Conservation (phyloP, 1,140 invertebrate species). For the Pseudoatta argentina region DNA sequence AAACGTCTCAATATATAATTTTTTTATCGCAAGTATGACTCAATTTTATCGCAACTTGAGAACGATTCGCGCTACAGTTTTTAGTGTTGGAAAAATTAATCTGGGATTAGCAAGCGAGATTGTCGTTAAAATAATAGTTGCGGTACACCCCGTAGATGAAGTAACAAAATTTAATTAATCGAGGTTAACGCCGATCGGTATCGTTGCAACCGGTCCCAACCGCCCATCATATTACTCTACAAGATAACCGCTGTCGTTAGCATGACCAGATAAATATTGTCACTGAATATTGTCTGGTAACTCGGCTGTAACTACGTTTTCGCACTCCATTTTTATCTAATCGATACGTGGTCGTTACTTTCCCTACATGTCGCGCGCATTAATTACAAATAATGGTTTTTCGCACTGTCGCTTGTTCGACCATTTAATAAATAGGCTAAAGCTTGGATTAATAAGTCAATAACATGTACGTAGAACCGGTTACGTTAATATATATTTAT, state of each 20-base stretch:
- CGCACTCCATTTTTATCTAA: constrained; percentile 54
- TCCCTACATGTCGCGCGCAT: constrained; percentile 8
- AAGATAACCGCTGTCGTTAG: constrained; percentile 58
- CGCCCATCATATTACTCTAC: constrained; percentile 46
- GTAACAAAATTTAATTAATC: constrained; percentile 59
- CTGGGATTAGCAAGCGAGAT: not conserved
- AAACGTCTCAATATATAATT: not conserved
- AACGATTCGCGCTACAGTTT: not conserved
- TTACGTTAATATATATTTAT: not conserved
- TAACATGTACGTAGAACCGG: not conserved
- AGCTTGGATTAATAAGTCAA: constrained; percentile 38
- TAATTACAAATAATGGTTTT: constrained; percentile 43
- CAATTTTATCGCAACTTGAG: not conserved
- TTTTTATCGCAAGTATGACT: not conserved
- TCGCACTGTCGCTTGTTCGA: constrained; percentile 37
- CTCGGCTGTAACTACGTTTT: constrained; percentile 53
- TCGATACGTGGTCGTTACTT: constrained; percentile 45
- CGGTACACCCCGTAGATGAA: constrained; percentile 22
- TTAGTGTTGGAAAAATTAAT: not conserved
- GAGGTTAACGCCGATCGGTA: constrained; percentile 43
- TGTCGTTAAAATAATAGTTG: constrained; percentile 7
- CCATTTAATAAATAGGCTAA: constrained; percentile 46
- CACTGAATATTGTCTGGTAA: constrained; percentile 54
- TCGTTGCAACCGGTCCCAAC: constrained; percentile 39
- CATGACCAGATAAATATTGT: constrained; percentile 49